Evolutionary conservation across 2,113 vertebrate species (phyloP), one percentile per base, ranked within the genome.

Genomic region (Nothocercus julius): DNA sequence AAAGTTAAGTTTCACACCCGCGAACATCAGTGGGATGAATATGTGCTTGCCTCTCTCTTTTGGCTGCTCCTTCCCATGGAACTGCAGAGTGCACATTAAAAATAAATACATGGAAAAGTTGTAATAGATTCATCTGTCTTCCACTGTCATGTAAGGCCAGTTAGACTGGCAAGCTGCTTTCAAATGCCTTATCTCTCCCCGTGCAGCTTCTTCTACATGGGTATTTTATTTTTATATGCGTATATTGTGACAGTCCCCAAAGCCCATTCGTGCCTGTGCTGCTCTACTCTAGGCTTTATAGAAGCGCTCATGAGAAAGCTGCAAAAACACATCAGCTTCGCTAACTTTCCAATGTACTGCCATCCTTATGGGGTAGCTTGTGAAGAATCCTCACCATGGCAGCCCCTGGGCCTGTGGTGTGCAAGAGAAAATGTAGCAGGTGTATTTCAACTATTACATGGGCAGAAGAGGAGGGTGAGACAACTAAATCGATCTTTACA

Each of bases 11-110:
- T 70, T 80, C n/a, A 30, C 9, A 40, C 25, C 25, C 61, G 45
- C 25, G 40, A 68, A 38, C 25, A 25, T 7, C 32, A 44, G 7
- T n/a, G 11, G 6, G 16, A 28, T 8, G 2, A 5, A 0, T n/a
- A 42, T 16, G 12, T 42, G n/a, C 53, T n/a, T 58, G 30, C 61
- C 34, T 84, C 62, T 38, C 22, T 79, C 4, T 28, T 54, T 24
- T 5, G 56, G 38, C 30, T 80, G 40, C 40, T 28, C 11, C 82
- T 69, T 58, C 16, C 42, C 36, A 8, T 38, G 20, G n/a, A 16
- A 22, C 20, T 38, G 11, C 22, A 75, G 5, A 28, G 3, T 17
- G 27, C 11, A 36, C 30, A 6, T 19, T 82, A 61, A 75, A 54
- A 67, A n/a, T 45, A 68, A 81, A 44, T 21, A 54, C 2, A 28